Evolutionary conservation across 2,113 vertebrate species (phyloP), one percentile per base, ranked within the genome.

Genomic region (Phodopus roborovskii): DNA sequence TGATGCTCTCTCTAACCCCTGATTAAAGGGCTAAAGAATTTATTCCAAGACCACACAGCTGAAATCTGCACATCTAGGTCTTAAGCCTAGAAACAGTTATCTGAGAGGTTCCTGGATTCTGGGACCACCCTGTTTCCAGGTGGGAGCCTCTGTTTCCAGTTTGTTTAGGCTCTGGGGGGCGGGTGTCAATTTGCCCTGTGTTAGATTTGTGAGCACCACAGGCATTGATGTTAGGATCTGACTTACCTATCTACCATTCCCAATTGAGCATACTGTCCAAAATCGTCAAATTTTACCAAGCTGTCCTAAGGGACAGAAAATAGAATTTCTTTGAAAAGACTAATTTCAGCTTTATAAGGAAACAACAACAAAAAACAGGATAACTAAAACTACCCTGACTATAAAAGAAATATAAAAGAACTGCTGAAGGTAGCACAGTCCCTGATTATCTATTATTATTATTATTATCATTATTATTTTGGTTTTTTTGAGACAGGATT

Each of bases 291-390:
- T 56, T 62, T 88, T 89, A 88, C 17, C 4, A 26, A 82, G 13
- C 70, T 90, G 24, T 19, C 68, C 64, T 39, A 11, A 48, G 22
- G n/a, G 73, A 90, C 45, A 94, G 64, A 96, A 90, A 85, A 81
- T 56, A 70, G 78, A 81, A 58, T 56, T 78, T 53, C 75, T 78
- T 79, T 79, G 53, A 81, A 58, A 81, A 81, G 33, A 81, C 33
- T 7, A 79, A 79, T 79, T 53, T 56, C 19, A n/a, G 48, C 50
- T 56, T 79, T 17, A 79, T 56, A 79, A 20, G 50, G 50, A 36
- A 56, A n/a, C 33, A 79, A 20, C 7, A 78, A 33, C 39, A 45
- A 48, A 53, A 36, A 5, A 1, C 33, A 81, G 33, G 53, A 81
- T 36, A 19, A 24, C 19, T 20, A 19, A n/a, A 81, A 58, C 53